These are phyloP conservation scores for Eumaeus atala DNA, from an alignment of 1,140 invertebrate species.

Conservation along the genomic window DNA sequence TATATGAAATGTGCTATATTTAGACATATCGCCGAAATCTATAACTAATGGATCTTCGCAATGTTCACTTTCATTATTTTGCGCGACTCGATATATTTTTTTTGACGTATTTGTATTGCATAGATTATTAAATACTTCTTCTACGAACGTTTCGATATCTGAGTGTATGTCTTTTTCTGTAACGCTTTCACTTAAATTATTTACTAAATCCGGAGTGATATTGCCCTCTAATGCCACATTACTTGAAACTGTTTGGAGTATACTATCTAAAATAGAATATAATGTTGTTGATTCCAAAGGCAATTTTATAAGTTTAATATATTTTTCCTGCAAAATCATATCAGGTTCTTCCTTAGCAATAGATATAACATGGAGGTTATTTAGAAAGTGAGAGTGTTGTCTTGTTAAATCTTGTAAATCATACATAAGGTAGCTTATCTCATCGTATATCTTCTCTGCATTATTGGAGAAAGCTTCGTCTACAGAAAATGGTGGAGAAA, in stretches of 20 bases:
- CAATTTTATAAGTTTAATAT: slow-evolving; percentile 33
- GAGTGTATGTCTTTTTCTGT: too few species aligned
- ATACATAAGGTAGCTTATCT: slow-evolving; percentile 69
- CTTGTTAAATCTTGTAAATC: slow-evolving; percentile 72
- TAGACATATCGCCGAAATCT: slow-evolving; percentile 47
- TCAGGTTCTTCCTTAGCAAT: slow-evolving; percentile 30
- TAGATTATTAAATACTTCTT: slow-evolving; percentile 43
- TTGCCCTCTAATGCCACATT: slow-evolving; percentile 24
- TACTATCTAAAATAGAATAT: slow-evolving; percentile 60
- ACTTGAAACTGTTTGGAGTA: slow-evolving; percentile 55
- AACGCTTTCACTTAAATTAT: too few species aligned
- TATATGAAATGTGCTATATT: slow-evolving; percentile 54
- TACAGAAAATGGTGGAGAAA: slow-evolving; percentile 55
- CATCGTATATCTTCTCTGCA: slow-evolving; percentile 68
- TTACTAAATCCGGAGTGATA: too few species aligned
- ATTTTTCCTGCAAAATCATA: background rate
- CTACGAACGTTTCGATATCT: slow-evolving; percentile 35
- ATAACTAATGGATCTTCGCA: slow-evolving; percentile 50
- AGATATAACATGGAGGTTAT: slow-evolving; percentile 63
- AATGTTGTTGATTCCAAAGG: slow-evolving; percentile 65
- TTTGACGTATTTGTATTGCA: slow-evolving; percentile 38
- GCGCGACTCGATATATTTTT: slow-evolving; percentile 48
- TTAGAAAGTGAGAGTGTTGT: slow-evolving; percentile 67
- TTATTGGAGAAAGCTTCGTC: slow-evolving; percentile 38
- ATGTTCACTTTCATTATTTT: slow-evolving; percentile 52